These are phyloP conservation scores for Eilema depressum DNA, from an alignment of 2,888 invertebrate genomes.

Conservation along the genomic window DNA sequence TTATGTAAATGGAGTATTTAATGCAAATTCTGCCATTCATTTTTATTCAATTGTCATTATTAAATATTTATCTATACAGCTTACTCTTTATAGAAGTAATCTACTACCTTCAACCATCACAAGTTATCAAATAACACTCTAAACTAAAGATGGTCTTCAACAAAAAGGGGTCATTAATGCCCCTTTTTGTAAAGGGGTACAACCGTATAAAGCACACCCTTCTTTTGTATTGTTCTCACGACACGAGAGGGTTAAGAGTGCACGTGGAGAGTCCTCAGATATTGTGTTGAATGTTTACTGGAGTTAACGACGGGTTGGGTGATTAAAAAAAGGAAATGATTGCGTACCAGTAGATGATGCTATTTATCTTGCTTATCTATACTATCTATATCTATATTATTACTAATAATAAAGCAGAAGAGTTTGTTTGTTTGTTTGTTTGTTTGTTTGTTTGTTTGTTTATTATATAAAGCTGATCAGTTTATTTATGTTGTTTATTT, in stretches of 20 bases:
- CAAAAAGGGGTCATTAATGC: constrained; percentile 49
- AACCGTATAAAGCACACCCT: constrained; percentile 32
- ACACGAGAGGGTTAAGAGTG: constrained; percentile 39
- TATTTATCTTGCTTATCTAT: too few relatives aligned
- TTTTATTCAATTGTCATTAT: too few relatives aligned
- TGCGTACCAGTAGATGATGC: background rate
- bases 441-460: too few relatives aligned
- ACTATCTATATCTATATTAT: too few relatives aligned
- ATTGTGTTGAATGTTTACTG: constrained; percentile 32
- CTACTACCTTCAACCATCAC: background rate
- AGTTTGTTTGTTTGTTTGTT: too few relatives aligned
- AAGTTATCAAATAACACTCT: constrained; percentile 24
- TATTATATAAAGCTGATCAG: too few relatives aligned
- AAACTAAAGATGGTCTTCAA: constrained; percentile 21
- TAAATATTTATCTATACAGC: background rate
- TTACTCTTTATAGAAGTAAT: background rate
- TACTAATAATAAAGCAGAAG: too few relatives aligned
- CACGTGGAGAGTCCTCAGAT: constrained; percentile 35
- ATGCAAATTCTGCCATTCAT: too few relatives aligned
- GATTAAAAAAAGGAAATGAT: constrained; percentile 18
- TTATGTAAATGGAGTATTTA: too few relatives aligned
- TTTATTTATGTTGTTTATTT: too few relatives aligned
- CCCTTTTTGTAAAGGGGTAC: constrained; percentile 34
- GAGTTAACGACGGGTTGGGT: background rate
- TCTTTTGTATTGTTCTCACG: constrained; percentile 35